Evolutionary conservation across 2,113 vertebrate species (phyloP).

Genomic region (Caracal caracal): DNA sequence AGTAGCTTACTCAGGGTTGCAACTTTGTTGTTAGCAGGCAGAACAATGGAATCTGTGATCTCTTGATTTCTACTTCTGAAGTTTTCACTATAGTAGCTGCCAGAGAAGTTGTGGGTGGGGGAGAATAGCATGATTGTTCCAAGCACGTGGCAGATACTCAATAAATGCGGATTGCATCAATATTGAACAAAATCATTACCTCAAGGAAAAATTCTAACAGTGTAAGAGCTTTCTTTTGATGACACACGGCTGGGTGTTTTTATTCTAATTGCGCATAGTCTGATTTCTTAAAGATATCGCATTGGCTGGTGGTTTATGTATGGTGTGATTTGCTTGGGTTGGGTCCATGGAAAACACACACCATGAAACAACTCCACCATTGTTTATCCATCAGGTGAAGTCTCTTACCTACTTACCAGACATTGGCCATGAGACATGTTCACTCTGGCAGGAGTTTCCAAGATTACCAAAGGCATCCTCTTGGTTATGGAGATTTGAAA

Average conservation of each 20-base stretch:
- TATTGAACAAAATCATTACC: conserved; percentile 22
- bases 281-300: conserved; percentile 36
- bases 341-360: background rate
- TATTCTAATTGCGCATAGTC: background rate
- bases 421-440: background rate
- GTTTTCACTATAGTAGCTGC: background rate
- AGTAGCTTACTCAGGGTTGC: background rate
- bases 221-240: background rate
- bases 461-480: background rate
- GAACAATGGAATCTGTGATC: background rate
- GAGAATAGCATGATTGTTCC: background rate
- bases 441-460: background rate
- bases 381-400: conserved; percentile 17
- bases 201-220: conserved; percentile 4
- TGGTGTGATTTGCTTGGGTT: background rate
- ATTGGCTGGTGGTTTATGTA: background rate
- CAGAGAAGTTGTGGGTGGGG: background rate
- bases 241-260: background rate
- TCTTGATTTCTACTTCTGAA: conserved; percentile 36
- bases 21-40: background rate
- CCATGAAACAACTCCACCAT: background rate
- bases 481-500: conserved; percentile 16
- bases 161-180: background rate
- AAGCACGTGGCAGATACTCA: background rate
- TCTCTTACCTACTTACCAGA: background rate